Evolutionary conservation across 2,797 vertebrate species (phyloP).

Genomic region (Eulemur rubriventer): DNA sequence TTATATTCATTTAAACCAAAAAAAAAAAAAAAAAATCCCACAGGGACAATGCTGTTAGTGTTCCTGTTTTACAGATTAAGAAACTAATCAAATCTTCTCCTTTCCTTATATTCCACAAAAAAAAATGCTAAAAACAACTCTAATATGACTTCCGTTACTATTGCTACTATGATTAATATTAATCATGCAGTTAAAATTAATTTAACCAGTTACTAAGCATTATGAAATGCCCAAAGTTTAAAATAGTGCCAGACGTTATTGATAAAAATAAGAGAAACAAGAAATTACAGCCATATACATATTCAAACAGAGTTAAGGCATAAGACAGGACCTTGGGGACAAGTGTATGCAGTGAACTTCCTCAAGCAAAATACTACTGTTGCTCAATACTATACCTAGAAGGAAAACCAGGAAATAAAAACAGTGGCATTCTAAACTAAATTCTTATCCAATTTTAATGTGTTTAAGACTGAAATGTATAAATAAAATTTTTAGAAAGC

Average conservation of each 20-base stretch:
- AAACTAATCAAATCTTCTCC: neutral
- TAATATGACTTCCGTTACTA: neutral
- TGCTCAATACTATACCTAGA: neutral
- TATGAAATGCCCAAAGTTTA: neutral
- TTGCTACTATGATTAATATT: neutral
- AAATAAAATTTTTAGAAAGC: neutral
- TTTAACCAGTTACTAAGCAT: neutral
- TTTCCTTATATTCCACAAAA: neutral
- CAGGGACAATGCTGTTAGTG: neutral
- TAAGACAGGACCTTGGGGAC: neutral
- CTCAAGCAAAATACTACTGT: neutral
- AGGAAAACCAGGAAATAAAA: slow-evolving; percentile 28
- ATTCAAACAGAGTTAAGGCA: neutral
- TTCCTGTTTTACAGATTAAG: slow-evolving; percentile 1
- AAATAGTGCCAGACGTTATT: neutral
- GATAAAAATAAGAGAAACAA: neutral
- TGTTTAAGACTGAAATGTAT: slow-evolving; percentile 4
- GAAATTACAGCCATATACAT: neutral
- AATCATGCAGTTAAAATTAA: neutral
- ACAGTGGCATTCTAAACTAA: neutral
- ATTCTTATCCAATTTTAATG: neutral
- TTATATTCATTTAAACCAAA: neutral
- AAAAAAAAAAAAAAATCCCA: neutral
- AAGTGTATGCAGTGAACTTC: neutral
- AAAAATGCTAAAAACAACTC: neutral